These are phyloP conservation scores for Machimus rusticus DNA, from an alignment of 2,888 invertebrate genomes.

Conservation along the genomic window DNA sequence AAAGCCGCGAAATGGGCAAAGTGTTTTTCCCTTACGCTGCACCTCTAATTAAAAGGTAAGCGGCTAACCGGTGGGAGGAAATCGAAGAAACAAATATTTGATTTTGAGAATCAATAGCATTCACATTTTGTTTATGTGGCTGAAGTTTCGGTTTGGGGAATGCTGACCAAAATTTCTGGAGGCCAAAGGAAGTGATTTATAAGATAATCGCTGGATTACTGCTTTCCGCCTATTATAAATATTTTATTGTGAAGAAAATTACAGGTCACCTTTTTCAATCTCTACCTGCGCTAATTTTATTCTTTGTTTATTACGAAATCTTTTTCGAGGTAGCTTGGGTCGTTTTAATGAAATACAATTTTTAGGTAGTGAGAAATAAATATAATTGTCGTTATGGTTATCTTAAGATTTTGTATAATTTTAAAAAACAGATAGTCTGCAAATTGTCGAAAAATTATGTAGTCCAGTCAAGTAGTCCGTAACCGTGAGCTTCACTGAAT, in stretches of 20 bases:
- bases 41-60: constrained; percentile 26
- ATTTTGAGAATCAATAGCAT: constrained; percentile 30
- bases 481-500: too few relatives aligned
- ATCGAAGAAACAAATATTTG: constrained; percentile 40
- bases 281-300: constrained; percentile 25
- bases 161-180: not conserved
- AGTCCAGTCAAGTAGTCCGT: too few relatives aligned
- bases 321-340: not conserved
- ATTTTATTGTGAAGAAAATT: constrained; percentile 12
- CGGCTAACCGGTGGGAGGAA: constrained; percentile 27
- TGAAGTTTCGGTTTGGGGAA: not conserved
- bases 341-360: not conserved
- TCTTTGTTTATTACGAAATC: not conserved
- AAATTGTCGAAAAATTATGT: too few relatives aligned
- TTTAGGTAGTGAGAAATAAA: not conserved
- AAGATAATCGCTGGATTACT: constrained; percentile 16
- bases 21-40: constrained; percentile 16
- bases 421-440: too few relatives aligned
- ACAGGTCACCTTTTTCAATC: not conserved
- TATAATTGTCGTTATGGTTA: not conserved
- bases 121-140: not conserved
- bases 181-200: constrained; percentile 25
- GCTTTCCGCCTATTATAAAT: constrained; percentile 11
- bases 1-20: constrained; percentile 21
- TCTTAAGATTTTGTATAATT: too few relatives aligned